Percentiles rank a stretch among this genome's conserved stretches.
Conservation (phyloP, 1,140 invertebrate species). For the Phthorimaea operculella region DNA sequence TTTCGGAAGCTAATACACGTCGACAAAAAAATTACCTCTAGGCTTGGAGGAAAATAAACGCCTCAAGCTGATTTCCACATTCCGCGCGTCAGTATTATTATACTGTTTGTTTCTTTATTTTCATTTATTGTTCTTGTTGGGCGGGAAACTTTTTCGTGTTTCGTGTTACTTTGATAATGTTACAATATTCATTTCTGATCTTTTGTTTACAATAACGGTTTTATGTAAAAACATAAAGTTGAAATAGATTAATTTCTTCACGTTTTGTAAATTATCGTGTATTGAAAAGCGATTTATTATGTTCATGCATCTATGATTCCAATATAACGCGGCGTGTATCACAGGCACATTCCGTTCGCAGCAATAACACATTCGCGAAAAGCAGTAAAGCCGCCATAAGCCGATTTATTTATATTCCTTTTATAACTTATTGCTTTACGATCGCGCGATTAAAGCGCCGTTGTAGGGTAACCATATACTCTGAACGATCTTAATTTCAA, state of each 20-base stretch:
- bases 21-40: conserved; percentile 12
- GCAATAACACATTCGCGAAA: conserved; percentile 27
- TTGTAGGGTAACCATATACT: conserved; percentile 20
- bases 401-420: conserved; percentile 38
- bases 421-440: conserved; percentile 41
- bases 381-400: conserved; percentile 31
- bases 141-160: too few species aligned
- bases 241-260: too few species aligned
- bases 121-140: too few species aligned
- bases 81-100: neutral
- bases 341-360: neutral
- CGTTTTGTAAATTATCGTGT: too few species aligned
- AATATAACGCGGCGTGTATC: neutral
- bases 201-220: too few species aligned
- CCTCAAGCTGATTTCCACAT: conserved; percentile 8
- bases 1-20: conserved; percentile 38
- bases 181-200: too few species aligned
- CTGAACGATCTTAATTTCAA: too few species aligned
- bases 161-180: too few species aligned
- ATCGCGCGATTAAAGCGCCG: conserved; percentile 29
- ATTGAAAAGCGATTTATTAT: neutral
- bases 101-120: too few species aligned
- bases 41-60: conserved; percentile 12
- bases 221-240: too few species aligned
- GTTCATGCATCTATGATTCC: neutral